Base-by-base conservation (phyloP, 2,113 vertebrate species). In the Corythornis cristatus region DNA sequence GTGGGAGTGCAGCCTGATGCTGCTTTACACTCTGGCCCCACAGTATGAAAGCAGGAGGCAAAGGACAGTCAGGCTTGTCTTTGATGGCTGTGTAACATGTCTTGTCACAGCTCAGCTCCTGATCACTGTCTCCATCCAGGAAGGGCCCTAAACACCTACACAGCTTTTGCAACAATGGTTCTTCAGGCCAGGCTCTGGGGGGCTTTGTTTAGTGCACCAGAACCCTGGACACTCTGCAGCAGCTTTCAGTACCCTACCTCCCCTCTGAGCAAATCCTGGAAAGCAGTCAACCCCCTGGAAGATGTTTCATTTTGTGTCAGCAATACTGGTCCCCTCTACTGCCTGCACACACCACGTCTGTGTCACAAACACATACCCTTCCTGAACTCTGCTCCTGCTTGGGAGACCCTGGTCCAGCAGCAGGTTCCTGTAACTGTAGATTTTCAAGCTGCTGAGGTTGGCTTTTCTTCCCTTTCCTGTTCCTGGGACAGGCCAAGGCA, bases 1-100 rank as follows among this genome's bases (percentile, higher is more conserved):
- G 4, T 3, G 26, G 84, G 73, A 70, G 12, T 0, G 0, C 0
- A 58, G 14, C 48, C 60, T 2, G 1, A 57, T 0, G 1, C 61
- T 87, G 78, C 40, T 20, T 43, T 11, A 22, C 15, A n/a, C 37
- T 9, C 56, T 33, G 43, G 50, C 57, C 64, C 43, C 53, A 8
- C 62, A 13, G 13, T 12, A 17, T 3, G 5, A 29, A 73, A 61
- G 61, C 6, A 2, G 26, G 33, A 46, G 50, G 29, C 48, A 86
- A 22, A 0, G 7, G 15, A 25, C 42, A 80, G 51, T 37, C 83
- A 74, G 73, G 83, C 67, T 83, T 28, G 73, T n/a, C 75, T 79
- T 22, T 58, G 61, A 42, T 1, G 7, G 61, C 35, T 43, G 31
- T 26, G 64, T 40, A 72, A 79, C 62, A 19, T 51, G 71, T 28